Evolutionary conservation across 2,888 invertebrate species (phyloP), one percentile per base, ranked within the genome.

Genomic region (Drosophila incognita): DNA sequence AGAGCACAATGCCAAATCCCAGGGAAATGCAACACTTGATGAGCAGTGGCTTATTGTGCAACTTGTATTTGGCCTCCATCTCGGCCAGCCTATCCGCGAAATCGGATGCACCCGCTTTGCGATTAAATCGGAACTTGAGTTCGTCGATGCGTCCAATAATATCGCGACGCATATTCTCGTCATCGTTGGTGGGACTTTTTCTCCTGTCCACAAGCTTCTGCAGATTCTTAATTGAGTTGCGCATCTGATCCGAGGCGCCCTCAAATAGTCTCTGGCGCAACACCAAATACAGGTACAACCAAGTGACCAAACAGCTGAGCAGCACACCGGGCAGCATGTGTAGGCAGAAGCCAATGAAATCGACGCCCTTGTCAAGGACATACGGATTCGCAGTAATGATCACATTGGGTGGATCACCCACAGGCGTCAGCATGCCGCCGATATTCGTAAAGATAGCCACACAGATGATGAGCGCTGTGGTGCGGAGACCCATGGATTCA

Each of bases 391-490:
- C 91, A 38, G 91, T 91, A 31, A 93, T 92, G 0, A 92, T 90
- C 35, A 93, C 90, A 74, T 93, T 93, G 81, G 98, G 98, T 0
- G 98, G 98, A 92, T 98, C 98, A 0, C 98, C 98, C 1, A 98
- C 96, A 0, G 98, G 98, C 0, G 98, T 98, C 18, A 97, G 95
- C 0, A 97, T 96, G 0, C 98, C 98, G 0, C 98, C 98, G 53
- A 98, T 96, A 89, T 98, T 98, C 13, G 97, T 97, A 92, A 96
- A 98, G 74, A 98, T 95, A 21, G 98, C 96, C 94, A 97, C 96
- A 0, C 96, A 95, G 93, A 97, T 97, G 62, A 98, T 93, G 18
- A 98, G 96, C 0, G 97, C 96, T 0, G 96, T 96, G 0, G 98
- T 98, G 90, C 98, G 96, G 56, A 98, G 90, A 79, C 96, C 95